A percentile compares a stretch with the other conserved stretches of the same genome.
Conservation (phyloP, 2,888 invertebrate species). For the Choristoneura rosaceana region DNA sequence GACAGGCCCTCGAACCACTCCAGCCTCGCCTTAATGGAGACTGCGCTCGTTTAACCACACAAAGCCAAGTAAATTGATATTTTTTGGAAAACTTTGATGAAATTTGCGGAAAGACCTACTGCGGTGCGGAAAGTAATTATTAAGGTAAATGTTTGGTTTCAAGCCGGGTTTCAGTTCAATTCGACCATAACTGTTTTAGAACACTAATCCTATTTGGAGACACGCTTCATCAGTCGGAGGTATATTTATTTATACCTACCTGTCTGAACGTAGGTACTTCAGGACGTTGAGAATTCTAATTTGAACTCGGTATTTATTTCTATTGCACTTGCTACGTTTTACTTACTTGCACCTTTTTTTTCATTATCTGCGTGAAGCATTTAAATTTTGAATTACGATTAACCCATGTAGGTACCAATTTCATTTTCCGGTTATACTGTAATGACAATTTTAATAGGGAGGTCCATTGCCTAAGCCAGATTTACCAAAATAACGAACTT, state of each 20-base stretch:
- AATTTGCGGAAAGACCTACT: not conserved
- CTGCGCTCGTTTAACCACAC: constrained; percentile 56
- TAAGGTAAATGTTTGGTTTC: not conserved
- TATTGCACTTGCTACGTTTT: not conserved
- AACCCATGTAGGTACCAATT: too few species aligned
- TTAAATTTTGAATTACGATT: too few species aligned
- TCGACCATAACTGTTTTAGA: not conserved
- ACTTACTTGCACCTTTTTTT: too few species aligned
- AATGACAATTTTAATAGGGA: too few species aligned
- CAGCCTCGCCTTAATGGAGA: constrained; percentile 66
- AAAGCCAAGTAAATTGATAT: constrained; percentile 38
- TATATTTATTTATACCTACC: not conserved
- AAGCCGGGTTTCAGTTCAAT: not conserved
- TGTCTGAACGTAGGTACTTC: not conserved
- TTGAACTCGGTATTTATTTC: not conserved
- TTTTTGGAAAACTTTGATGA: constrained; percentile 10
- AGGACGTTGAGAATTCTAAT: not conserved
- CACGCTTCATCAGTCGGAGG: too few species aligned
- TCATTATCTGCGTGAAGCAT: too few species aligned
- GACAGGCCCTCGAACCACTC: constrained; percentile 71
- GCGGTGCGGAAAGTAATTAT: constrained; percentile 2
- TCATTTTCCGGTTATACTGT: too few species aligned
- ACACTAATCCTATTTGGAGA: not conserved
- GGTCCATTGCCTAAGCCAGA: too few species aligned
- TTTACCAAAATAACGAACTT: too few species aligned